Evolutionary conservation across 37 sponge, comb jelly and placozoan species (phyloP).

Genomic region (Bolinopsis microptera): DNA sequence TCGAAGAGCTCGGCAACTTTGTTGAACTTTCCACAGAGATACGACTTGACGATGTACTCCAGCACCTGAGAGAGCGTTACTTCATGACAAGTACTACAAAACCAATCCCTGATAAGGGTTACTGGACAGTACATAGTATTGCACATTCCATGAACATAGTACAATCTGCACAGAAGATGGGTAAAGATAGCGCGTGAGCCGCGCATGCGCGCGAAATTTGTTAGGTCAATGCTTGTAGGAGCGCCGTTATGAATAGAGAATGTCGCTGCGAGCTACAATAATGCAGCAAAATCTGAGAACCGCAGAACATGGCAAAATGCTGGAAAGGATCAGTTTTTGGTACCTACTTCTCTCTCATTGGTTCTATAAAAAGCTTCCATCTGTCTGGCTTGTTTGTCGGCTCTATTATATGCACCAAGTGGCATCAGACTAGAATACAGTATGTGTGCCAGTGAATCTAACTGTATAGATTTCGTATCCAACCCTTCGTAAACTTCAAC

Average conservation of each 20-base stretch:
- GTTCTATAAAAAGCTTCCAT: conserved; percentile 42
- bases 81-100: neutral
- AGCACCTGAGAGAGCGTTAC: neutral
- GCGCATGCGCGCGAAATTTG: conserved; percentile 10
- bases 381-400: conserved; percentile 38
- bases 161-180: no score
- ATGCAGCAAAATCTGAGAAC: neutral
- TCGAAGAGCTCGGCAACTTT: conserved; percentile 20
- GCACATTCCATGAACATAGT: no score
- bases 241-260: neutral
- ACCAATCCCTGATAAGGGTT: no score
- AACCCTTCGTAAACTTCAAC: conserved; percentile 15
- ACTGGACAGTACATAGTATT: no score
- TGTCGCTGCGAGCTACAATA: neutral
- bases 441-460: conserved; percentile 22
- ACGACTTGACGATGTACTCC: conserved; percentile 20
- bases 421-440: neutral
- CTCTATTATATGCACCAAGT: neutral
- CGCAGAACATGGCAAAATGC: neutral
- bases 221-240: neutral
- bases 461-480: conserved; percentile 25
- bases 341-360: neutral
- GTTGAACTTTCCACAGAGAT: conserved; percentile 45
- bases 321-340: neutral
- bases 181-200: no score